Base-by-base conservation (phyloP, 2,797 vertebrate genomes). In the Nothura maculosa region DNA sequence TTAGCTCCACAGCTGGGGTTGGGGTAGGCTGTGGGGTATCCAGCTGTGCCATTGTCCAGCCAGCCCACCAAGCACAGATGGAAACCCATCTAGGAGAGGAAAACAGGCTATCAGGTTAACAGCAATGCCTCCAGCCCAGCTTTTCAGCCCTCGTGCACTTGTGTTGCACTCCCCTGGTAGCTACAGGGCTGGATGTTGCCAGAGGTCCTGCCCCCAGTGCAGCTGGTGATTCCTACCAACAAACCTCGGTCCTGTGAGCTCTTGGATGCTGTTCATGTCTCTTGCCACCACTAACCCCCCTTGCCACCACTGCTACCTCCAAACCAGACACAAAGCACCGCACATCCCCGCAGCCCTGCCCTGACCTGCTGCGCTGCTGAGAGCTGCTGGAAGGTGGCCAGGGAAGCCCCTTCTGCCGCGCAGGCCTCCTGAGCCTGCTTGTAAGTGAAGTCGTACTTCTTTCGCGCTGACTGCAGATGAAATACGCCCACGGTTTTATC, bases 11-110 rank as follows among this genome's bases (percentile, higher is more conserved):
- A 99, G 75, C 96, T 98, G 19, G 88, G 68, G 1, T 98, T 98
- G 15, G 99, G 98, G 90, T 98, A 99, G 22, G 97, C 98, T 1
- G 95, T 99, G 1, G 99, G 99, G 91, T 99, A 99, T 14, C 99
- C 99, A 2, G 98, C 99, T 12, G 98, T 98, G 28, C 97, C 97
- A 0, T 98, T 99, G 36, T 98, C 98, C 60, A 99, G 95, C 99
- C 99, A 99, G 61, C 99, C 99, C 30, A 98, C 98, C 6, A 98
- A 96, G 63, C 99, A 99, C 76, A 98, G 96, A 66, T 99, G 99
- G 97, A 99, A 98, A 69, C 99, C 99, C 93, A 99, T 96, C 99
- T 99, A 92, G 54, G 32, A 61, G 40, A 87, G 34, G 6, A 54
- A 90, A 43, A 62, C 2, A 1, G 74, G 57, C 18, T 0, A 50